Conservation (phyloP, 92 coral and sea anemone genomes). For the Heliopora coerulea region DNA sequence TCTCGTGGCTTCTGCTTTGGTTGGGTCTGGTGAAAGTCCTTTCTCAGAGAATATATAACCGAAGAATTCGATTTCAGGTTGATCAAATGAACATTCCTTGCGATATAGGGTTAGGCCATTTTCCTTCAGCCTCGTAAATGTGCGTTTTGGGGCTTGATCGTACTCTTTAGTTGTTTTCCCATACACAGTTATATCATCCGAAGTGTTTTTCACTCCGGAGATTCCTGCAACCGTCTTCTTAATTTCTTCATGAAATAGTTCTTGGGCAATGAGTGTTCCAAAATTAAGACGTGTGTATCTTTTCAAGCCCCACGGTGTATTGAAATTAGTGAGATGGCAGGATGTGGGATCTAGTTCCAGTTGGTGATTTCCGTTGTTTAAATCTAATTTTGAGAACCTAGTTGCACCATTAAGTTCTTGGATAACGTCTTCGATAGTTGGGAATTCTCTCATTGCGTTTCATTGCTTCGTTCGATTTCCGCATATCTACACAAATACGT, state of each 20-base stretch:
- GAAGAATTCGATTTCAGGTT: too few relatives aligned
- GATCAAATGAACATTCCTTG: slow-evolving; percentile 6
- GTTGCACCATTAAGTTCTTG: not conserved
- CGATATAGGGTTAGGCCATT: slow-evolving; percentile 1
- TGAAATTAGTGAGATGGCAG: not conserved
- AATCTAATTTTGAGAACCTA: not conserved
- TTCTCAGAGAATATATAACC: too few relatives aligned
- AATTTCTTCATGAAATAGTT: not conserved
- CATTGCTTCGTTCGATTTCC: slow-evolving; percentile 12
- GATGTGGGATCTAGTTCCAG: not conserved
- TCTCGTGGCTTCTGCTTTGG: too few relatives aligned
- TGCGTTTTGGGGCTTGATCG: slow-evolving; percentile 6
- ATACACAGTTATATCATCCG: not conserved
- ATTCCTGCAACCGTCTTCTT: not conserved
- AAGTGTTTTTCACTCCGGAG: slow-evolving; percentile 2
- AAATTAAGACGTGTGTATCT: slow-evolving; percentile 17
- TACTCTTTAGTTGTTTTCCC: slow-evolving; percentile 2
- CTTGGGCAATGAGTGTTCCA: slow-evolving; percentile 5
- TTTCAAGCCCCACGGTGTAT: not conserved
- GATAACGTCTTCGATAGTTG: slow-evolving; percentile 4
- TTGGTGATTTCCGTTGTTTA: not conserved
- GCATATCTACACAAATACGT: slow-evolving; percentile 17
- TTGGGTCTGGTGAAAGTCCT: too few relatives aligned
- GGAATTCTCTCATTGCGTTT: not conserved
- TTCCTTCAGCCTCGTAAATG: not conserved